These are phyloP conservation scores for Amphipyra berbera DNA, from an alignment of 2,888 invertebrate genomes.

Conservation along the genomic window DNA sequence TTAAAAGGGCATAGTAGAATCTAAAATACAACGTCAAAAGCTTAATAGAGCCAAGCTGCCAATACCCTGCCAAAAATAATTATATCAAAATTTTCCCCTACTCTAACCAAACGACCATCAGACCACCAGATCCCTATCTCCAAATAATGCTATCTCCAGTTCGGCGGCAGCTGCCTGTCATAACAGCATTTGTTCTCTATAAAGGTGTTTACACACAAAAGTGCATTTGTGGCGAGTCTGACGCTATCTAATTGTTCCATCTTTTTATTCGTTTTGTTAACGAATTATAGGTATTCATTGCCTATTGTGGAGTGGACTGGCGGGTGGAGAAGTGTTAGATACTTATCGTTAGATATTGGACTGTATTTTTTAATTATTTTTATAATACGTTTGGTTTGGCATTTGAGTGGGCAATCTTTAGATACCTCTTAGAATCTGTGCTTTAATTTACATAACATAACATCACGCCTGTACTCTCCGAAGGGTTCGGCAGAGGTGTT, in stretches of 20 bases:
- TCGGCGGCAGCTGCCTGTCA: slow-evolving; percentile 81
- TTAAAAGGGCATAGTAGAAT: no score
- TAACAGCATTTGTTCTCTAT: slow-evolving; percentile 82
- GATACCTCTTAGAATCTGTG: no score
- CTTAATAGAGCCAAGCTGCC: slow-evolving; percentile 33
- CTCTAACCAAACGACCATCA: slow-evolving; percentile 39
- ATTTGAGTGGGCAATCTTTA: no score
- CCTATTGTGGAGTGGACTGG: slow-evolving; percentile 55
- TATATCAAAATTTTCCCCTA: slow-evolving; percentile 28
- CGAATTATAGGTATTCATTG: slow-evolving; percentile 66
- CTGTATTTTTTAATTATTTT: background rate
- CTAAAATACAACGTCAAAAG: background rate
- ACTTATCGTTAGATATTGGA: background rate
- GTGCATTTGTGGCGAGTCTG: slow-evolving; percentile 63
- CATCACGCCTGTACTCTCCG: no score
- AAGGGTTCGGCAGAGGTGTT: no score
- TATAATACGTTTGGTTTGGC: background rate
- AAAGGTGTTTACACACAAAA: slow-evolving; percentile 86
- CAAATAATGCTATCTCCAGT: slow-evolving; percentile 73
- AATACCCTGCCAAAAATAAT: slow-evolving; percentile 6
- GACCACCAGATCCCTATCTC: slow-evolving; percentile 48
- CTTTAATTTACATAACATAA: no score
- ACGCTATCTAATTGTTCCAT: slow-evolving; percentile 83
- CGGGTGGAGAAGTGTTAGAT: slow-evolving; percentile 60
- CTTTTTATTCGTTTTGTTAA: slow-evolving; percentile 82